Percentiles rank a stretch among this genome's conserved stretches.
Conservation (phyloP, 2,888 invertebrate species). For the Meta bourneti region DNA sequence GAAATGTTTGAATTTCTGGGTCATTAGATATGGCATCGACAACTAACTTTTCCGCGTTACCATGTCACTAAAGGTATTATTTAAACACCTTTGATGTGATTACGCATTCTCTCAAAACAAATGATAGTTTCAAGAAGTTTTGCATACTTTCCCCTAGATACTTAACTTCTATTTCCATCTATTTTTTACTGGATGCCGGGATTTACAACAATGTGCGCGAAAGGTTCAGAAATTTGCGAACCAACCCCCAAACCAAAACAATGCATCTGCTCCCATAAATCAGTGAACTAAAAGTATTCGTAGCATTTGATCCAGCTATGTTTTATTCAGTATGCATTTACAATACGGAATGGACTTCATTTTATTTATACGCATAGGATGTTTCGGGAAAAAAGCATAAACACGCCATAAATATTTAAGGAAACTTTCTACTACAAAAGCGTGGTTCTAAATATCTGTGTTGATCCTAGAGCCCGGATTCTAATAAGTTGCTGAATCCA, state of each 20-base stretch:
- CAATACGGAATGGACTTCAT: constrained; percentile 38
- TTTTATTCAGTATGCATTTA: constrained; percentile 59
- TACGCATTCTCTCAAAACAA: background rate
- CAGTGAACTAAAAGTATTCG: constrained; percentile 42
- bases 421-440: background rate
- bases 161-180: background rate
- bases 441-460: background rate
- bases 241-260: constrained; percentile 29
- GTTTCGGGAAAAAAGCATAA: constrained; percentile 36
- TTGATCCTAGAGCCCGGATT: background rate
- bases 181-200: background rate
- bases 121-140: background rate
- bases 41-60: too few relatives aligned
- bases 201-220: background rate
- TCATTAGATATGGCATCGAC: too few relatives aligned
- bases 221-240: constrained; percentile 19
- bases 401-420: constrained; percentile 62
- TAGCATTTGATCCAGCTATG: constrained; percentile 49
- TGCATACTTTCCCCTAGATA: background rate
- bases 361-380: constrained; percentile 40
- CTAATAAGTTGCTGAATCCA: background rate
- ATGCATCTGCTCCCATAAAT: constrained; percentile 26
- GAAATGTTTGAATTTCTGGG: too few relatives aligned
- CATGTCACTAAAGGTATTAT: too few relatives aligned
- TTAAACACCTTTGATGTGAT: too few relatives aligned